Evolutionary conservation across 2,113 vertebrate species (phyloP), one percentile per base, ranked within the genome.

Genomic region (Tretioscincus oriximinensis): DNA sequence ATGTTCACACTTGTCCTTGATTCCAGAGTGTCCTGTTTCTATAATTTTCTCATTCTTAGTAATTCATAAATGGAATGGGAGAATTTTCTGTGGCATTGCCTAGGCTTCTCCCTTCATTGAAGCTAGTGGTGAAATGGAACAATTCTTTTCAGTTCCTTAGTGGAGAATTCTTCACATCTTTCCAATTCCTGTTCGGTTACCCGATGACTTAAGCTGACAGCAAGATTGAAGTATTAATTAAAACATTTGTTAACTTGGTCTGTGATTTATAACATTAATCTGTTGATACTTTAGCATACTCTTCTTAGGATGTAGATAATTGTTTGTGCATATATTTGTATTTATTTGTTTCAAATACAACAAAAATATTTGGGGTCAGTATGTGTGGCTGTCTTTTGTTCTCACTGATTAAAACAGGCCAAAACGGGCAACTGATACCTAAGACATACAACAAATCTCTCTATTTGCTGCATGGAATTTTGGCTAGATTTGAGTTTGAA

Each of bases 331-430:
- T 35, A 47, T 70, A 70, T 58, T 81, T 69, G 16, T 81, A 81
- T 81, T 81, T 81, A 76, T 81, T 81, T 81, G 64, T 69, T 61
- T 81, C 63, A 81, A 69, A 47, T 70, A 58, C 76, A 63, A 45
- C 73, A 81, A 69, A 69, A 81, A 81, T 45, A 61, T 45, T 47
- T 81, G 68, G n/a, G 12, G 9, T 49, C 31, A 58, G 7, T 63
- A 5, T 24, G 65, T 29, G 21, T 76, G 73, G 21, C 21, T 75
- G 65, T 47, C 51, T 81, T 69, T 75, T 63, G 60, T 28, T 26
- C 6, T 16, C 45, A n/a, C n/a, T 68, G 65, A 68, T 21, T 67
- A 2, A 21, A 68, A 2, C 61, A 63, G 31, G n/a, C 73, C 29
- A 35, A 60, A 54, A 31, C 12, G 24, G 10, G 20, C 58, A 51